These are phyloP conservation scores for Amaurobius ferox DNA, from an alignment of 2,888 invertebrate genomes.

Conservation along the genomic window DNA sequence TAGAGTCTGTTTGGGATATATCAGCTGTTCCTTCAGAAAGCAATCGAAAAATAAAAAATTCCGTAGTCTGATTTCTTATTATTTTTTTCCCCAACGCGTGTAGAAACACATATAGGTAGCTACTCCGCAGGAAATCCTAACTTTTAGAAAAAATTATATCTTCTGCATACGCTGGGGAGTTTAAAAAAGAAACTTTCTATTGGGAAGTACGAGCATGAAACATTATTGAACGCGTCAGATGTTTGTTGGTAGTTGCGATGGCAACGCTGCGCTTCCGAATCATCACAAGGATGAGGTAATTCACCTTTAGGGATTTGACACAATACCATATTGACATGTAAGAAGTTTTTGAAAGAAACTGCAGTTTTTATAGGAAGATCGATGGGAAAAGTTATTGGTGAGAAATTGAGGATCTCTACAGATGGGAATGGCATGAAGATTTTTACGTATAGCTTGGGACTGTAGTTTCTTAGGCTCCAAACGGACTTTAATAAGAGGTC, in stretches of 20 bases:
- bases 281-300: slow-evolving; percentile 6
- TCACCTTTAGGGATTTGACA: slow-evolving; percentile 20
- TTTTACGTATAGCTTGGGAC: no score
- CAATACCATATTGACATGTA: not conserved
- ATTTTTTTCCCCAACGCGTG: no score
- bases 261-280: slow-evolving; percentile 16
- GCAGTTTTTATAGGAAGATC: not conserved
- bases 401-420: not conserved
- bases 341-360: not conserved
- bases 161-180: not conserved
- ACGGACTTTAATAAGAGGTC: no score
- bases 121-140: no score
- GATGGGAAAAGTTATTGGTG: not conserved
- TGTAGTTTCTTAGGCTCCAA: no score
- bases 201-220: not conserved
- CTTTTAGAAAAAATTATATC: no score
- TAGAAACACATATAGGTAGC: no score
- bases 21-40: no score
- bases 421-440: no score
- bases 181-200: not conserved
- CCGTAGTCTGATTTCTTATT: no score
- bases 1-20: no score
- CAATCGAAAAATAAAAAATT: no score
- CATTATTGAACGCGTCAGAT: slow-evolving; percentile 28
- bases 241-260: slow-evolving; percentile 40